A percentile compares a stretch with the other conserved stretches of the same genome.
phyloP scores from a whole-genome alignment of 2,888 invertebrate species.

The Hirtodrosophila histrioides region DNA sequence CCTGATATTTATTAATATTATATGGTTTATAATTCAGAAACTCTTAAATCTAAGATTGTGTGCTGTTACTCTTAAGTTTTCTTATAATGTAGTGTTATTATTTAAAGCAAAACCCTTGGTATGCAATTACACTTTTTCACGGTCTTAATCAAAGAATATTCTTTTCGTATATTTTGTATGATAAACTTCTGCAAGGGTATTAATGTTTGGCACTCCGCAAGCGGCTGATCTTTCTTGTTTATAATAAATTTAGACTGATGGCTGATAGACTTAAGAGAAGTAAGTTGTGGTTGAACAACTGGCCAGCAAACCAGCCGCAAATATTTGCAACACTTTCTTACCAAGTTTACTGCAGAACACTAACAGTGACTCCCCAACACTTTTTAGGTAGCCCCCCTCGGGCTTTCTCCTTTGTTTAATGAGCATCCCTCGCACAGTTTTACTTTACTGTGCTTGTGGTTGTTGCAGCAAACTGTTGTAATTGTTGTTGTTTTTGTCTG shows the following conservation, averaged over 20 bases:
- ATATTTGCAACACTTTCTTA: constrained; percentile 41
- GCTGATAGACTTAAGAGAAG: constrained; percentile 17
- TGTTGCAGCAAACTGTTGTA: constrained; percentile 10
- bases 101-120: too few species aligned
- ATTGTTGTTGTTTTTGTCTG: constrained; percentile 29
- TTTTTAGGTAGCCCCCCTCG: constrained; percentile 19
- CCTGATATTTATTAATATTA: too few species aligned
- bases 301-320: constrained; percentile 38
- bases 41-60: too few species aligned
- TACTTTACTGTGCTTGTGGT: constrained; percentile 26
- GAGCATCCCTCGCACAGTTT: constrained; percentile 46
- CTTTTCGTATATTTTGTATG: too few species aligned
- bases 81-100: too few species aligned
- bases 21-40: too few species aligned
- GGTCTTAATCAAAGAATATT: too few species aligned
- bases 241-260: constrained; percentile 22
- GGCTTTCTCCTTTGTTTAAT: constrained; percentile 35
- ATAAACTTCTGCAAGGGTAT: too few species aligned
- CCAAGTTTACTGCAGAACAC: constrained; percentile 38
- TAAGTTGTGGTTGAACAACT: constrained; percentile 23
- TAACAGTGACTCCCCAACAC: constrained; percentile 33
- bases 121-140: too few species aligned
- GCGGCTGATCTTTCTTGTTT: too few species aligned
- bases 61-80: too few species aligned
- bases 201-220: too few species aligned